Percentiles rank a stretch among this genome's conserved stretches.
Conservation (phyloP, 2,888 invertebrate genomes). For the Diploptera punctata region DNA sequence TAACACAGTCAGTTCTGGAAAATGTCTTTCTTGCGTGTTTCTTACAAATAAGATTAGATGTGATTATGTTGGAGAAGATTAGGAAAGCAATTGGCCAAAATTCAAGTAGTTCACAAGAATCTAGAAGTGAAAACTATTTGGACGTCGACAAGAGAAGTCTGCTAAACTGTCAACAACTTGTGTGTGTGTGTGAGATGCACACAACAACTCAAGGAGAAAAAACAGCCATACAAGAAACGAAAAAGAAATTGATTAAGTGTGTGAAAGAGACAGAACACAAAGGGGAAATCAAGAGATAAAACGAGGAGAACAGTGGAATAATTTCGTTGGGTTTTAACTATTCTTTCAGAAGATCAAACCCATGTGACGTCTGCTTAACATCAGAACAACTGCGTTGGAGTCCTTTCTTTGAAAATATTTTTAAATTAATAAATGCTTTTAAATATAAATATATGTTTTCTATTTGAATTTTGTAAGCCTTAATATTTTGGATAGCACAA, state of each 20-base stretch:
- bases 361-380: not conserved
- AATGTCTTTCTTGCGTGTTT: no score
- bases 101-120: not conserved
- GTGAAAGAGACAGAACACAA: not conserved
- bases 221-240: not conserved
- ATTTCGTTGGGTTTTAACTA: not conserved
- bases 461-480: no score
- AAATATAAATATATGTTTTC: no score
- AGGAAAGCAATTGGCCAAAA: not conserved
- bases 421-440: no score
- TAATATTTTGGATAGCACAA: no score
- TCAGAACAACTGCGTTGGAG: no score
- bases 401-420: no score
- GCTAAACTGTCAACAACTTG: not conserved
- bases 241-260: conserved; percentile 11
- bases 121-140: not conserved
- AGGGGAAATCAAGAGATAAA: not conserved
- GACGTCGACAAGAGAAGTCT: not conserved
- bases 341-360: not conserved
- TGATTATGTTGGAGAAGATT: not conserved
- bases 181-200: not conserved
- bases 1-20: no score
- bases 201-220: not conserved
- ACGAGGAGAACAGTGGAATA: not conserved
- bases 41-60: no score